Conservation (phyloP, 2,113 vertebrate species). For the Himantopus leucocephalus region DNA sequence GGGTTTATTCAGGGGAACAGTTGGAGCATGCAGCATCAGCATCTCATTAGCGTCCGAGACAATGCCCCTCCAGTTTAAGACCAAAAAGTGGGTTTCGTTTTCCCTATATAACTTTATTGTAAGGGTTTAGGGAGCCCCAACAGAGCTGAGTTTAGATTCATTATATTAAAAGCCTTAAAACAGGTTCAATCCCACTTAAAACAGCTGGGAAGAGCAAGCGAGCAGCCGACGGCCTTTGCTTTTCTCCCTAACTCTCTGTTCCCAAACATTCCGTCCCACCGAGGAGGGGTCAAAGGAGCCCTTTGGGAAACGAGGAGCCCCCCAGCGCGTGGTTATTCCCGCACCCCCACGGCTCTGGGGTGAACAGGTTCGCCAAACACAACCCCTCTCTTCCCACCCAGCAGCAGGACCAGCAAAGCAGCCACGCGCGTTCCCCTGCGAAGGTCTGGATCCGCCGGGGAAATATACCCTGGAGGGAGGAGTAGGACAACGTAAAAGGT, state of each 20-base stretch:
- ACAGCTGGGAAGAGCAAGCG: neutral
- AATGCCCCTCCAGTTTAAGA: slow-evolving; percentile 3
- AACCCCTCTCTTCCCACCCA: neutral
- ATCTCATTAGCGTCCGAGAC: slow-evolving; percentile 38
- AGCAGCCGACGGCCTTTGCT: neutral
- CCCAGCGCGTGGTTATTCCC: accelerated
- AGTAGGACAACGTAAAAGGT: neutral
- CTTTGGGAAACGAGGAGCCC: neutral
- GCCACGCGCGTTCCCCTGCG: neutral
- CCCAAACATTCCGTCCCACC: neutral
- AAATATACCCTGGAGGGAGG: neutral
- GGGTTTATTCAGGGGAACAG: slow-evolving; percentile 46
- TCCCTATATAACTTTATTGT: neutral
- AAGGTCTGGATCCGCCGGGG: neutral
- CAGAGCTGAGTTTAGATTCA: neutral
- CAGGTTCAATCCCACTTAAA: neutral
- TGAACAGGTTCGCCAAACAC: neutral
- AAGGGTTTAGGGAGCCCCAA: neutral
- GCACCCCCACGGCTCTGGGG: accelerated
- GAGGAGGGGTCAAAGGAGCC: neutral
- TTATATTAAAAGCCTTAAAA: neutral
- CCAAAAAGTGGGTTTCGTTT: neutral
- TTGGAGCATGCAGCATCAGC: slow-evolving; percentile 41
- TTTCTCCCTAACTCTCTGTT: neutral
- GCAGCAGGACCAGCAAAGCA: neutral